Evolutionary conservation across 2,113 vertebrate species (phyloP), one percentile per base, ranked within the genome.

Genomic region (Oxyruncus cristatus): DNA sequence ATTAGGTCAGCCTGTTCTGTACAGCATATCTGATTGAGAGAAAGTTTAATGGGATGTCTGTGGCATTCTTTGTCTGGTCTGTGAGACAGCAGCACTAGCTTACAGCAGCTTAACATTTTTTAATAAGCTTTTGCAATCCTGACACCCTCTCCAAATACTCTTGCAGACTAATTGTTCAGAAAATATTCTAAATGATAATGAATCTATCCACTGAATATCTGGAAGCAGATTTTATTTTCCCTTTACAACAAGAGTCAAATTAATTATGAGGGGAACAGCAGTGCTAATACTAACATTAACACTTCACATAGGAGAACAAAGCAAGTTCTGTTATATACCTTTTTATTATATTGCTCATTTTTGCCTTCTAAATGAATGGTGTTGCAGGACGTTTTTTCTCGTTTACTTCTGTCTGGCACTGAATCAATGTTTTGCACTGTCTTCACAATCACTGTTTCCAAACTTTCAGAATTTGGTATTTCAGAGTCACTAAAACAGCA

Each of bases 401-500:
- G 88, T 49, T 96, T 92, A 92, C 37, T 87, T 94, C 72, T 80
- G 26, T 91, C 92, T 92, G 91, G 65, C 67, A 83, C 26, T 62
- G 85, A 89, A 92, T 81, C 91, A 93, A 81, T 85, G 76, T 96
- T 94, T 67, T 92, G 85, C 22, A 85, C 82, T 80, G 95, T 95
- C 95, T 97, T 97, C 84, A 95, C 65, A 95, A 96, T 93, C 62
- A 96, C 52, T 53, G 66, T 95, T 89, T 93, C 96, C 81, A 97
- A 89, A 93, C 88, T 97, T 92, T 94, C 92, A 93, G 92, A 95
- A 73, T 39, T 9, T 83, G 93, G 89, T 89, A 83, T 87, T 96
- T 98, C 96, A 92, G 91, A 93, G 88, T 98, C 98, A 98, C 97
- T 98, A 87, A 65, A 95, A 89, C 27, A 78, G 35, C 30, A 78